Percentiles rank a stretch among this genome's conserved stretches.
Evolutionary conservation across 2,888 invertebrate species (phyloP).

Genomic region (Erebia ligea): DNA sequence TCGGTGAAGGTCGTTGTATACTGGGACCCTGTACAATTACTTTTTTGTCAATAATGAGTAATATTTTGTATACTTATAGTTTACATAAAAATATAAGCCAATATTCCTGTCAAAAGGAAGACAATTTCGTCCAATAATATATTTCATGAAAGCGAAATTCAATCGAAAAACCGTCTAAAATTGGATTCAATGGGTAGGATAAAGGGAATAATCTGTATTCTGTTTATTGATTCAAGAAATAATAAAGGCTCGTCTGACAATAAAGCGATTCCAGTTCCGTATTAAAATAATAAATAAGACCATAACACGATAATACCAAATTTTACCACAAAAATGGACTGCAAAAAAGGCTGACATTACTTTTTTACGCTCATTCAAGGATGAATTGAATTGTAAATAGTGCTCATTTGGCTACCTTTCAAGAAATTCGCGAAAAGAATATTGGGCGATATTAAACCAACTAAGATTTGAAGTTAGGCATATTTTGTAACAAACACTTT

Average conservation of each 20-base stretch:
- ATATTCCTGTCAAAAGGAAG: background rate
- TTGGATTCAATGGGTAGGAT: background rate
- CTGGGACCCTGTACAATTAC: no score
- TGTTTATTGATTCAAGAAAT: background rate
- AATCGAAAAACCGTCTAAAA: background rate
- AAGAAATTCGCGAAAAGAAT: conserved; percentile 28
- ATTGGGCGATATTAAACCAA: conserved; percentile 19
- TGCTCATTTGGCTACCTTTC: conserved; percentile 27
- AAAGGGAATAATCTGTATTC: background rate
- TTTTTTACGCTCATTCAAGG: conserved; percentile 25
- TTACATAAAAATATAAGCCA: no score
- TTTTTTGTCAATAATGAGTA: no score
- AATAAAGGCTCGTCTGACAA: background rate
- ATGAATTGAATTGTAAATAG: conserved; percentile 30
- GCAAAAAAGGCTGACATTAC: conserved; percentile 21
- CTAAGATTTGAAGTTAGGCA: conserved; percentile 14
- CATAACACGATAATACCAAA: conserved; percentile 2
- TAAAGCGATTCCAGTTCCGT: background rate
- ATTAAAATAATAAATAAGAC: conserved; percentile 15
- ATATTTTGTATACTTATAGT: no score
- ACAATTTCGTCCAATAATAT: background rate
- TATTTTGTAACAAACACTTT: background rate
- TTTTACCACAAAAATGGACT: conserved; percentile 16
- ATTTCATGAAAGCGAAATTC: background rate
- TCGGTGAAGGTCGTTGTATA: no score